Evolutionary conservation across 2,113 vertebrate species (phyloP), one percentile per base, ranked within the genome.

Genomic region (Melierax canorus): DNA sequence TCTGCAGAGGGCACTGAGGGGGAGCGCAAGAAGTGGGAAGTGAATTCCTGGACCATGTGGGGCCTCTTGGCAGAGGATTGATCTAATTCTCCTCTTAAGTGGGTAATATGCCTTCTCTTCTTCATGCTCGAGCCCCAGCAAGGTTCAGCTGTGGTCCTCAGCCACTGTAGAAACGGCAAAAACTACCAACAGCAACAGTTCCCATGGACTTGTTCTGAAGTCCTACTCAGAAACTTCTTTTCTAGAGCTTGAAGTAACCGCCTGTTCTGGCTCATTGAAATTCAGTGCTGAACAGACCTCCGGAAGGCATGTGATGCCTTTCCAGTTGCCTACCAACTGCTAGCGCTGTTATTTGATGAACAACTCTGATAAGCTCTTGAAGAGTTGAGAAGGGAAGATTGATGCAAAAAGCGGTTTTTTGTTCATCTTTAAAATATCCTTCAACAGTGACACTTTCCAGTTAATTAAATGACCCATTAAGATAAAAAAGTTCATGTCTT

Each of bases 241-340:
- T 21, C 20, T 56, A 69, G 43, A 64, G 24, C 22, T 5, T 58
- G 51, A 11, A 51, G 48, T n/a, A 13, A 29, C 72, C 53, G 72
- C 15, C 24, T 63, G 15, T 41, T 19, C 36, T 41, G n/a, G 22
- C 51, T 63, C 12, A 2, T 17, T 38, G 66, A 34, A 41, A 7
- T 18, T 63, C 26, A 1, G 32, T 7, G 41, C 73, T 23, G 38
- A 20, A 3, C 77, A 60, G 29, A 4, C 7, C 81, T 45, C 64
- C 2, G 1, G 63, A 39, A 66, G 53, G 30, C 36, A 3, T 0
- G 0, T 12, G 32, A 2, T 41, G 56, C 55, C 50, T 58, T 48
- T 51, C 13, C 68, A 18, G 34, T 11, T 41, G 20, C 16, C 62
- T 30, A 6, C 30, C 48, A 23, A 3, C 64, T n/a, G 12, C 50